Evolutionary conservation across 2,113 vertebrate species (phyloP).

Genomic region (Gymnogyps californianus): DNA sequence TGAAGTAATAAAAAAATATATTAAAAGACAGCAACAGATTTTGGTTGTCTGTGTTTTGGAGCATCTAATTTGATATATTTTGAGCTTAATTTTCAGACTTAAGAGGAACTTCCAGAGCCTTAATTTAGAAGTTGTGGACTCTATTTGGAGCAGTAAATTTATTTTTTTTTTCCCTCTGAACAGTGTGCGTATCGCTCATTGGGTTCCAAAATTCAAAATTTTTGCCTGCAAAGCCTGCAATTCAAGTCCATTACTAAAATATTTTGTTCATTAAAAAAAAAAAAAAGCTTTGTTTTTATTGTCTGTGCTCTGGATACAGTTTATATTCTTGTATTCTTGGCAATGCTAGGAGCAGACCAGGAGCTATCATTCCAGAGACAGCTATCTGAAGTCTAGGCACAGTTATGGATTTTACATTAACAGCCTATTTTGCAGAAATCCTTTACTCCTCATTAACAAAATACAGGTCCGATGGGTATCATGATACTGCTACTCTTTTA

Average conservation of each 20-base stretch:
- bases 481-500: not conserved
- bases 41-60: not conserved
- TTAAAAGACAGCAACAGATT: not conserved
- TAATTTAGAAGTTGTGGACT: not conserved
- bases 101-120: not conserved
- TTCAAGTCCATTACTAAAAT: not conserved
- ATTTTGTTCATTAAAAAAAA: not conserved
- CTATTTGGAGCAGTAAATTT: not conserved
- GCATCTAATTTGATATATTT: not conserved
- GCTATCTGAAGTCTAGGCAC: constrained; percentile 1
- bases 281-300: not conserved
- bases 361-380: not conserved
- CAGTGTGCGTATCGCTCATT: accelerated
- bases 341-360: not conserved
- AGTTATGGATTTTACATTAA: constrained; percentile 64
- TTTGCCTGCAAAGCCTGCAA: not conserved
- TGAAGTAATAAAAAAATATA: not conserved
- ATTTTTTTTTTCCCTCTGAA: not conserved
- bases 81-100: not conserved
- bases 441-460: constrained; percentile 62
- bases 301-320: not conserved
- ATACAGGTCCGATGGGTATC: not conserved
- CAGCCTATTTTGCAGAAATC: constrained; percentile 38
- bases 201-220: not conserved
- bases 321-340: not conserved